A percentile compares a stretch with the other conserved stretches of the same genome.
Conservation (phyloP, 1,140 invertebrate species). For the Danaus plexippus region DNA sequence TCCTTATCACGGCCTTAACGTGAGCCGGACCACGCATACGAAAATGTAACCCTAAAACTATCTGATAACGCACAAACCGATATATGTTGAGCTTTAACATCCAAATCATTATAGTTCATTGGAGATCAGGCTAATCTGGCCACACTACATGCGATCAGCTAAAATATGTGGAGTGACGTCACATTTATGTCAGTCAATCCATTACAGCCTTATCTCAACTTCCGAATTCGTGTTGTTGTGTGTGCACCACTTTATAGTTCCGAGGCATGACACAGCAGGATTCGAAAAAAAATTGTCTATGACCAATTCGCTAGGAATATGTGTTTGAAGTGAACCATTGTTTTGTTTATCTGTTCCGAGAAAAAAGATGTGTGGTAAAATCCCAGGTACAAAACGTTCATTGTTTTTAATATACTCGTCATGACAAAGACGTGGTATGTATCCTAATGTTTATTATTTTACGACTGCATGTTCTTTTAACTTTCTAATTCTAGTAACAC, state of each 20-base stretch:
- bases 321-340: conserved; percentile 9
- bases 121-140: conserved; percentile 30
- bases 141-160: conserved; percentile 49
- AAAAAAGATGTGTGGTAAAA: conserved; percentile 26
- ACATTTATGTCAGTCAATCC: conserved; percentile 70
- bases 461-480: conserved; percentile 7
- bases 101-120: too few species aligned
- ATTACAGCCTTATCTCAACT: conserved; percentile 68
- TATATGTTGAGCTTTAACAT: conserved; percentile 12
- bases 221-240: conserved; percentile 62
- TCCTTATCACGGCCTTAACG: conserved; percentile 50
- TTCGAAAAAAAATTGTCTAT: conserved; percentile 11
- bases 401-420: conserved; percentile 18
- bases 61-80: conserved; percentile 51
- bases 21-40: conserved; percentile 58
- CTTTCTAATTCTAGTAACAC: conserved; percentile 11
- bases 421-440: conserved; percentile 14
- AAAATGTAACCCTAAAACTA: conserved; percentile 62
- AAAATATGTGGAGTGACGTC: conserved; percentile 69
- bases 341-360: conserved; percentile 23
- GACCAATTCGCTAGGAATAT: conserved; percentile 11
- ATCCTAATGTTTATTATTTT: conserved; percentile 18
- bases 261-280: conserved; percentile 31
- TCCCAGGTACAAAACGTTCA: conserved; percentile 23
- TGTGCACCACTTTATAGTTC: conserved; percentile 50